phyloP scores from a whole-genome alignment of 1,140 invertebrate species.

The Apis dorsata region DNA sequence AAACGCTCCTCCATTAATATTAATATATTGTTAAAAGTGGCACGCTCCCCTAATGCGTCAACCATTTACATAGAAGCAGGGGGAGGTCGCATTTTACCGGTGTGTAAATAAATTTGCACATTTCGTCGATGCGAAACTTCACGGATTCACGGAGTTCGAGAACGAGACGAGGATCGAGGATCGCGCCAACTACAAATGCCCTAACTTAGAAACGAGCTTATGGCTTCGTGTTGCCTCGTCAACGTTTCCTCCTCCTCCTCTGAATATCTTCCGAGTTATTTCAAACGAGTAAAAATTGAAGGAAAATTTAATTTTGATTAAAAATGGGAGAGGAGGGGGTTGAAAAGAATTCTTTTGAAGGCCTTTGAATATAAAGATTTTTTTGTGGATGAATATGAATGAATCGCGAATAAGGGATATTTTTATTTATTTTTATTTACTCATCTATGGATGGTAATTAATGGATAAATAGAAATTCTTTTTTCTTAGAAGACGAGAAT shows the following conservation, averaged over 20 bases:
- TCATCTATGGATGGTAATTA: too few species aligned
- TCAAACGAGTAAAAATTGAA: background rate
- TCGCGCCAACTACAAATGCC: conserved; percentile 31
- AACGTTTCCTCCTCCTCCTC: background rate
- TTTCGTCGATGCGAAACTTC: background rate
- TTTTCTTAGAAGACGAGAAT: too few species aligned
- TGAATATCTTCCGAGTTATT: too few species aligned
- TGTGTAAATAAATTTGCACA: conserved; percentile 39
- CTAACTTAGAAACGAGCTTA: conserved; percentile 16
- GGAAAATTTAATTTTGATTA: too few species aligned
- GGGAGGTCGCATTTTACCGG: conserved; percentile 15
- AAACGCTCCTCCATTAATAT: conserved; percentile 39
- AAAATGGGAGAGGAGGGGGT: too few species aligned
- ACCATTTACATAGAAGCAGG: conserved; percentile 38
- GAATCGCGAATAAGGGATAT: too few species aligned
- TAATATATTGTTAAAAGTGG: conserved; percentile 46
- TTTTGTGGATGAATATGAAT: too few species aligned
- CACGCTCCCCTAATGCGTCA: conserved; percentile 40
- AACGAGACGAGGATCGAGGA: background rate
- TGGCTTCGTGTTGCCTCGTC: background rate
- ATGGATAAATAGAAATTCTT: too few species aligned
- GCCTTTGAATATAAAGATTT: too few species aligned
- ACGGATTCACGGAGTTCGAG: background rate
- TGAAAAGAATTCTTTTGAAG: too few species aligned
- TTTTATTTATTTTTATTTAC: too few species aligned